phyloP scores from a whole-genome alignment of 2,888 invertebrate genomes.

The Cheilosia soror region DNA sequence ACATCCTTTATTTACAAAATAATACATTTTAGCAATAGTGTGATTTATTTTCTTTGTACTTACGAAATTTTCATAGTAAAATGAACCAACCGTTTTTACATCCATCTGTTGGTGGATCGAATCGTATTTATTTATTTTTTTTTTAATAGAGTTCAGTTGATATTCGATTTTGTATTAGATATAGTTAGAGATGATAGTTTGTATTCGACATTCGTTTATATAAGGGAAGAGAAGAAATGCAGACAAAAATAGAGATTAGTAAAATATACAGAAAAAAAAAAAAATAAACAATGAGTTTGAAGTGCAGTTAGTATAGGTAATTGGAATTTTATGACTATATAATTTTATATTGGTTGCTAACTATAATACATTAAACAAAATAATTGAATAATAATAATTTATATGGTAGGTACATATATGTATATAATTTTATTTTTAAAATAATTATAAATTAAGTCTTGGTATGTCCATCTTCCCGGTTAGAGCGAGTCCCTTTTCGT shows the following conservation, averaged over 20 bases:
- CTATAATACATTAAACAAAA: constrained; percentile 34
- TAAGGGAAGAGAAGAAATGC: constrained; percentile 52
- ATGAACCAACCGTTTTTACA: constrained; percentile 97
- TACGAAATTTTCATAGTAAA: constrained; percentile 98
- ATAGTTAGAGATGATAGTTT: constrained; percentile 57
- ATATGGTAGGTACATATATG: not conserved
- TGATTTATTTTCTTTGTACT: constrained; percentile 85
- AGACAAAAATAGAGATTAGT: constrained; percentile 63
- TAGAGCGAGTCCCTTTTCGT: not conserved
- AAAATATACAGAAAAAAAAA: constrained; percentile 29
- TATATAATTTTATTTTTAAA: constrained; percentile 17
- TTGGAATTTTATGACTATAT: constrained; percentile 16
- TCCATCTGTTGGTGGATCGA: constrained; percentile 91
- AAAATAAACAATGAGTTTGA: constrained; percentile 27
- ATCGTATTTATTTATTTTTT: constrained; percentile 73
- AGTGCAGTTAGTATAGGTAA: constrained; percentile 28
- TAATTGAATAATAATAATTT: constrained; percentile 10
- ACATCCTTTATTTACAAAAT: not conserved
- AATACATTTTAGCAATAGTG: constrained; percentile 38
- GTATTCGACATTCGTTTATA: constrained; percentile 41
- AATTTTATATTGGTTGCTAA: constrained; percentile 24
- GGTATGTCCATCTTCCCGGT: constrained; percentile 27
- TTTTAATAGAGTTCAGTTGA: constrained; percentile 43
- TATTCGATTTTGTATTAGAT: constrained; percentile 30
- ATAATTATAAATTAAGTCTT: constrained; percentile 32